Evolutionary conservation across 2,888 invertebrate genomes (phyloP), one percentile per base, ranked within the genome.

Genomic region (Eristalis intricaria): DNA sequence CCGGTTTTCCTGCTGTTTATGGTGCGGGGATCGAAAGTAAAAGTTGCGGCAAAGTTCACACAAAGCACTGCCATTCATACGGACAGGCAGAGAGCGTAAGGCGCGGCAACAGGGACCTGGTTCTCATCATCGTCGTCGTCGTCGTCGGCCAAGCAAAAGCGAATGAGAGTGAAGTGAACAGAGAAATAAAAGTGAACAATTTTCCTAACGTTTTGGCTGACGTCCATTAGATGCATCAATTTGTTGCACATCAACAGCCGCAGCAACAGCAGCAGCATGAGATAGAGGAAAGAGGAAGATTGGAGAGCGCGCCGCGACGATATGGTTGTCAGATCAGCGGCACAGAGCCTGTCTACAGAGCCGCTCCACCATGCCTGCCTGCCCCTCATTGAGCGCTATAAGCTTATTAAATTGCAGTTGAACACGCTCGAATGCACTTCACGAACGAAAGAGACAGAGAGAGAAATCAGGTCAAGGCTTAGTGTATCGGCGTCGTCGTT

Each of bases 401-500:
- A 84, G 87, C 87, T 87, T 87, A 87, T 87, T 87, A 84, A 87
- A 87, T 87, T 87, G 87, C 87, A 87, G 79, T 87, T 84, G 87
- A 79, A 87, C 84, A 87, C 84, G 87, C 87, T 87, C 79, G 84
- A 87, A 84, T 87, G 87, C 87, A 84, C 83, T 87, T 87, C 87
- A 80, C 79, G 84, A 87, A 87, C 91, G 91, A 92, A 92, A 93
- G 92, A 92, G 92, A 89, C 83, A 81, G 89, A 92, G 92, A 92
- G 92, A 93, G 92, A 93, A 93, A 93, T 93, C 92, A 93, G 92
- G 92, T 93, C 92, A 93, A 93, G 92, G 92, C 93, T 92, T 89
- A 92, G 91, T 91, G 83, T 79, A 75, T 83, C 84, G 83, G 83
- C 61, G 77, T 76, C 35, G 81, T 74, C 65, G 77, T 64, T 26